phyloP scores from a whole-genome alignment of 2,888 invertebrate species.

The Xestia xanthographa region DNA sequence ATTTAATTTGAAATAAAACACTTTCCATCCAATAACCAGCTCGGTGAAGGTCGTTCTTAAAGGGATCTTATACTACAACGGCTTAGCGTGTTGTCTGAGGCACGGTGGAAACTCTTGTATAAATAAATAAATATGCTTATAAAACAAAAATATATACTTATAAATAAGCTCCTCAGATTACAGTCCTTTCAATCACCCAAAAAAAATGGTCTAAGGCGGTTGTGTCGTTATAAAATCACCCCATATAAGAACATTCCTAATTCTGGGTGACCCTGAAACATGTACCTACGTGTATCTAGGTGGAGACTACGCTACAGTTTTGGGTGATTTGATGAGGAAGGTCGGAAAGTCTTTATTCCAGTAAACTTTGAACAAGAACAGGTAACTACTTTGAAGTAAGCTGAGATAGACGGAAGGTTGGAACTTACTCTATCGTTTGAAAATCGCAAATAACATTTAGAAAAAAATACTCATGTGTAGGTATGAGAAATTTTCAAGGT shows the following conservation, averaged over 20 bases:
- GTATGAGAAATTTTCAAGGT: background rate
- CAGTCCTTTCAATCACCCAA: background rate
- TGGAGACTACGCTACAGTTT: conserved; percentile 46
- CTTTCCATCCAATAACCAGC: too few relatives aligned
- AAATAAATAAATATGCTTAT: too few relatives aligned
- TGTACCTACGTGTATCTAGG: conserved; percentile 44
- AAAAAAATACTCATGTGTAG: background rate
- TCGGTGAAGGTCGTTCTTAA: too few relatives aligned
- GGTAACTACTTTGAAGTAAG: background rate
- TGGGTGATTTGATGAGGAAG: conserved; percentile 53
- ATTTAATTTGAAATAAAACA: too few relatives aligned
- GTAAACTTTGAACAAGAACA: conserved; percentile 26
- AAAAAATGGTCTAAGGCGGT: accelerated
- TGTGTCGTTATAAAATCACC: conserved; percentile 7
- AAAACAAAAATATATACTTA: too few relatives aligned
- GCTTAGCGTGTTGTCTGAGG: too few relatives aligned
- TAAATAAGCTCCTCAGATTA: too few relatives aligned
- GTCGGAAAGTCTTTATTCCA: conserved; percentile 33
- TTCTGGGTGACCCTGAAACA: conserved; percentile 56
- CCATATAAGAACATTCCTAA: conserved; percentile 41
- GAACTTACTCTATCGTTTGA: background rate
- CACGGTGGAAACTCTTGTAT: too few relatives aligned
- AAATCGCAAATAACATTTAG: background rate
- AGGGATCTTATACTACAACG: too few relatives aligned
- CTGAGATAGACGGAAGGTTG: background rate